phyloP scores from a whole-genome alignment of 92 coral and sea anemone genomes.

The Epizoanthus rinbou region DNA sequence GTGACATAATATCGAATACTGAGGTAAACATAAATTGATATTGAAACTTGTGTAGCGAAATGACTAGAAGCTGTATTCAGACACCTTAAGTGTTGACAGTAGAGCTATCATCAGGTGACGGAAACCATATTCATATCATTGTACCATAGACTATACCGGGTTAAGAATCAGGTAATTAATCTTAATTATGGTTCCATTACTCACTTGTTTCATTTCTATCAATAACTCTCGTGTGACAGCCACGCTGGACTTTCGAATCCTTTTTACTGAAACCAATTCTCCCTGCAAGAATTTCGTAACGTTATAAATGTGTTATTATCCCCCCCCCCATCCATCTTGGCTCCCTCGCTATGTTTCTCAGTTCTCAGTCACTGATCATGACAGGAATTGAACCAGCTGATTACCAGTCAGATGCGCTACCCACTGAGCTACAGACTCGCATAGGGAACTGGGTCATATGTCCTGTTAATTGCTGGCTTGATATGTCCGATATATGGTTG shows the following conservation, averaged over 20 bases:
- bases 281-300: constrained; percentile 49
- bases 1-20: no score
- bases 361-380: neutral
- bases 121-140: no score
- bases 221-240: constrained; percentile 68
- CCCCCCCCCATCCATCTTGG: neutral
- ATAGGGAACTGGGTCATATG: no score
- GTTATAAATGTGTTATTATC: neutral
- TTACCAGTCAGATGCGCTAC: no score
- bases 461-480: no score
- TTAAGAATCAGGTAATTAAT: neutral
- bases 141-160: neutral
- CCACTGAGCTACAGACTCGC: no score
- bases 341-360: no score
- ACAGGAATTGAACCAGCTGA: neutral
- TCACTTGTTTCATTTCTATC: constrained; percentile 81
- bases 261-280: constrained; percentile 70
- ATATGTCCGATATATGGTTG: no score
- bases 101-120: neutral
- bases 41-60: no score
- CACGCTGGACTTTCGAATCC: constrained; percentile 49
- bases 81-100: neutral
- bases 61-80: no score
- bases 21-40: no score
- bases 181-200: neutral